Evolutionary conservation across 35 echinoderm and acorn worm species (phyloP).

Genomic region (Ophioderma brevispina): DNA sequence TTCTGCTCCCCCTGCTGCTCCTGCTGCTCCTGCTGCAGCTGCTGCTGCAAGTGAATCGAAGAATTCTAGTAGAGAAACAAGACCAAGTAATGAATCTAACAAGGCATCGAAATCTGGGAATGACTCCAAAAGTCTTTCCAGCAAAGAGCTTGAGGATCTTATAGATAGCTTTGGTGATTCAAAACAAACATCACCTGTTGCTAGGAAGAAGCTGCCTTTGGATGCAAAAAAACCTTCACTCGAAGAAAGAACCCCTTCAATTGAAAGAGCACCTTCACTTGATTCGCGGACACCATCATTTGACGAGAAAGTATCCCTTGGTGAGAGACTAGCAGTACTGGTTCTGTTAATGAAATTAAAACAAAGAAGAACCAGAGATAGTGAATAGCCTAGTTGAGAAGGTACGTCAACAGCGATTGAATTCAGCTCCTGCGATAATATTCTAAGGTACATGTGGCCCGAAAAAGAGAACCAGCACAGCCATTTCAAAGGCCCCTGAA

Average conservation of each 20-base stretch:
- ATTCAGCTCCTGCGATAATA: not conserved
- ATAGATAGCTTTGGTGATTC: not conserved
- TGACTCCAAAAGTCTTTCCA: not conserved
- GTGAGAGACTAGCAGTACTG: not conserved
- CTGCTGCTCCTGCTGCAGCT: not conserved
- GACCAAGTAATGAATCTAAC: not conserved
- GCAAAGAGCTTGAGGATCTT: not conserved
- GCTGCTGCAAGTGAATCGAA: not conserved
- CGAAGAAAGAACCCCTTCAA: not conserved
- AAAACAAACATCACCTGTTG: not conserved
- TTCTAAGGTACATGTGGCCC: not conserved
- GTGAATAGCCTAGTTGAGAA: constrained; percentile 40
- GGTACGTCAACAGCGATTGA: constrained; percentile 27
- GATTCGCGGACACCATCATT: not conserved
- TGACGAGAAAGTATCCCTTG: not conserved
- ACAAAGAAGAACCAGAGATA: not conserved
- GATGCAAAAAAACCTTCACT: not conserved
- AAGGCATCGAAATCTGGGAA: not conserved
- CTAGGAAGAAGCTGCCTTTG: not conserved
- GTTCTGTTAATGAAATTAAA: not conserved
- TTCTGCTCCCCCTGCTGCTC: not conserved
- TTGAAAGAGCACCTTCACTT: not conserved
- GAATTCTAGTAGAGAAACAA: not conserved
- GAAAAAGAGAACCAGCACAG: not conserved
- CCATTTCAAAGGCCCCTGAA: not conserved